Evolutionary conservation across 2,888 invertebrate species (phyloP), one percentile per base, ranked within the genome.

Genomic region (Sarcophaga rosellei): DNA sequence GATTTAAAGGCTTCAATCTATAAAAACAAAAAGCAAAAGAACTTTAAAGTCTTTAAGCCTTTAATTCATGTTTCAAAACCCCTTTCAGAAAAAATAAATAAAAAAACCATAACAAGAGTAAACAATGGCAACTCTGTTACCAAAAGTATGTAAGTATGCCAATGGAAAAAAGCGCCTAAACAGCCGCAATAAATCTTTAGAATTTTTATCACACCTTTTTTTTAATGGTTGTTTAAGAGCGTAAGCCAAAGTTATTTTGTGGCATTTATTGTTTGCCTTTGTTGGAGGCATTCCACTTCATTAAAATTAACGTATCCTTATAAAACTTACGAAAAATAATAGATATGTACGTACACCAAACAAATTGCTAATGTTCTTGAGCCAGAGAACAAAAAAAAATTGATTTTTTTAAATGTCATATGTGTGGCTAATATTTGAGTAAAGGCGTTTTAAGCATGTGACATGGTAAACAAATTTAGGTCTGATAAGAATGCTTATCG

Each of bases 1-100:
- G 77, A 87, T 85, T 87, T 85, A 87, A 84, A 66, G 73, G 47
- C 57, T 84, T 35, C 35, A 35, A 35, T 35, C 35, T 35, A 35
- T 35, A 35, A 35, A 35, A 8, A 35, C 6, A 68, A 45, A 68
- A 20, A 77, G 23, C 66, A 4, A 61, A 53, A 35, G 12, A 15
- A 44, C 15, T 47, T 17, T 72, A 45, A 72, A 73, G 35, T 47
- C 72, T 82, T 61, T 61, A 25, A 77, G 72, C 72, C 47, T 77
- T 73, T 61, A 77, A 61, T 25, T 35, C 35, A 35, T 35, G 8
- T 10, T 35, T 8, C 35, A 35, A 35, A 35, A 10, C 10, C 35
- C 0, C 2, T 35, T 35, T 6, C 6, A 6, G 6, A 35, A 5
- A 35, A 35, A 6, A 35, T 1, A 25, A 25, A 25, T 4, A 25